Evolutionary conservation across 2,888 invertebrate genomes (phyloP).

Genomic region (Brenthis hecate): DNA sequence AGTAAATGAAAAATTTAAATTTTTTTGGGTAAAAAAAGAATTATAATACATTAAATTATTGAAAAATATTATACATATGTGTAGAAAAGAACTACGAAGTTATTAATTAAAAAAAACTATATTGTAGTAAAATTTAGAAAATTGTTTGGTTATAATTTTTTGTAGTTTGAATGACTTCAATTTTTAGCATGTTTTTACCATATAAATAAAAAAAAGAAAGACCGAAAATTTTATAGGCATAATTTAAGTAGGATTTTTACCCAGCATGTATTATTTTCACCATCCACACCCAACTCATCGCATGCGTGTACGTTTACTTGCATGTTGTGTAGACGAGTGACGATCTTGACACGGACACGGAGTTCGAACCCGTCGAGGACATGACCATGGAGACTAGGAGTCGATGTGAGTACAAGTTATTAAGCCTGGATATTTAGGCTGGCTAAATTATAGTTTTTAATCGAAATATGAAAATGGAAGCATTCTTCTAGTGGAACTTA

Average conservation of each 20-base stretch:
- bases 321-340: conserved; percentile 80
- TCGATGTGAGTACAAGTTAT: conserved; percentile 79
- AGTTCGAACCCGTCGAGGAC: conserved; percentile 86
- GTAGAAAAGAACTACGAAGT: too few species aligned
- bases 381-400: conserved; percentile 86
- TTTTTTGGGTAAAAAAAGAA: not conserved
- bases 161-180: too few species aligned
- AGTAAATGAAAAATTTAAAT: not conserved
- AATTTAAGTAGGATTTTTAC: not conserved
- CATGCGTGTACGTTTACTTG: conserved; percentile 35
- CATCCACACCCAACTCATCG: conserved; percentile 26
- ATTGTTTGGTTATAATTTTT: too few species aligned
- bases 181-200: too few species aligned
- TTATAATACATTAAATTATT: not conserved
- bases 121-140: too few species aligned
- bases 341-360: conserved; percentile 86
- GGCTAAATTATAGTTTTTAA: not conserved
- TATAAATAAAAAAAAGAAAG: too few species aligned
- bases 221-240: too few species aligned
- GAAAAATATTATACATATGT: not conserved
- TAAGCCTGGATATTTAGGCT: not conserved
- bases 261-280: conserved; percentile 6
- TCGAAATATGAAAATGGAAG: not conserved
- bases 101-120: too few species aligned
- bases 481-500: not conserved